phyloP scores from a whole-genome alignment of 2,797 vertebrate genomes.

The Aplochiton taeniatus region DNA sequence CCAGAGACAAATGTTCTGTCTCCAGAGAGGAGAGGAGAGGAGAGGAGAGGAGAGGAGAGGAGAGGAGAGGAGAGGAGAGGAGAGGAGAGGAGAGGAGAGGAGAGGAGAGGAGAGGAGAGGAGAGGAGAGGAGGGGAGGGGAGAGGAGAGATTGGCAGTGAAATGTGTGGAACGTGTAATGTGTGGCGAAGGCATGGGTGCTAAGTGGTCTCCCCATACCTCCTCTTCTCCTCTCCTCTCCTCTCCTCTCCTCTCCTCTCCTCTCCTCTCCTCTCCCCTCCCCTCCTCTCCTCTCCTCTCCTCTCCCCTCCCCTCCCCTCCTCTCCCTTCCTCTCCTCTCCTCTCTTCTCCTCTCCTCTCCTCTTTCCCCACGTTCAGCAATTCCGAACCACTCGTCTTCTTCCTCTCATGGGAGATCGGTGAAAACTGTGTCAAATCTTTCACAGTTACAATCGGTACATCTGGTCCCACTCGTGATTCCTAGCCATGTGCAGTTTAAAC shows the following conservation, averaged over 20 bases:
- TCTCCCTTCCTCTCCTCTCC: background rate
- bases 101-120: background rate
- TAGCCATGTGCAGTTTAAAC: no score
- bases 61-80: conserved; percentile 23
- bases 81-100: conserved; percentile 36
- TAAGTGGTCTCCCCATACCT: no score
- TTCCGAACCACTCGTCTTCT: background rate
- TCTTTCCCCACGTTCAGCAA: background rate
- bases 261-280: background rate
- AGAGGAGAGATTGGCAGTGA: background rate
- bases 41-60: conserved; percentile 8
- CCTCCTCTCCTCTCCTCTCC: background rate
- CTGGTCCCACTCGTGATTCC: no score
- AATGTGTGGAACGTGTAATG: conserved; percentile 1
- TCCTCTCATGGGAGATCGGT: background rate
- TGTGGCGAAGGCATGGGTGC: background rate
- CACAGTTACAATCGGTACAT: background rate
- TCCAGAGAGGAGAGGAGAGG: no score
- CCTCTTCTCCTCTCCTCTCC: background rate
- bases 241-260: background rate
- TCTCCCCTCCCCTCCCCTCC: background rate
- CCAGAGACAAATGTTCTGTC: no score
- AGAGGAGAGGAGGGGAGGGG: background rate
- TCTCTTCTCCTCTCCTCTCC: background rate
- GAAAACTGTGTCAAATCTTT: background rate